Percentiles rank a stretch among this genome's conserved stretches.
phyloP scores from a whole-genome alignment of 1,140 invertebrate genomes.

The Tenebrio molitor region DNA sequence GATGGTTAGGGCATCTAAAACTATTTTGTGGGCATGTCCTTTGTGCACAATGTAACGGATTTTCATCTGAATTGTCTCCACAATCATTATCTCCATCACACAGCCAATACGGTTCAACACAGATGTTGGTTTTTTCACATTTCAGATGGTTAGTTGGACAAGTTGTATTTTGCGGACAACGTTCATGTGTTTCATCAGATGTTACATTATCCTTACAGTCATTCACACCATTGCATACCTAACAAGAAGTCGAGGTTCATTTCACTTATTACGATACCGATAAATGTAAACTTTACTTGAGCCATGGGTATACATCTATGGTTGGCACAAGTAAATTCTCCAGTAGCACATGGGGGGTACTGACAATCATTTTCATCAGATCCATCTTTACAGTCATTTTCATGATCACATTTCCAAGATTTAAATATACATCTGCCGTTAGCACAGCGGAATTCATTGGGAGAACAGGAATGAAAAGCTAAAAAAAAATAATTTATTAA shows the following conservation, averaged over 20 bases:
- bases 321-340: constrained; percentile 95
- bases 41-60: constrained; percentile 89
- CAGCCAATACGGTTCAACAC: constrained; percentile 95
- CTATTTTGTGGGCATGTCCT: constrained; percentile 92
- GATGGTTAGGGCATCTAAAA: constrained; percentile 88
- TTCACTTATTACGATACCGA: too few species aligned
- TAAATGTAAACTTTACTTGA: constrained; percentile 69
- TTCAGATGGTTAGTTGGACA: constrained; percentile 90
- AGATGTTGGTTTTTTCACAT: constrained; percentile 94
- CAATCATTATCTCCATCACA: constrained; percentile 96
- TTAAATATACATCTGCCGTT: constrained; percentile 96
- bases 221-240: constrained; percentile 94
- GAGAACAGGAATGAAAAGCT: constrained; percentile 93
- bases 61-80: constrained; percentile 96
- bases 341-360: constrained; percentile 90
- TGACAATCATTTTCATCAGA: constrained; percentile 94
- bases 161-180: constrained; percentile 88
- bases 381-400: constrained; percentile 95
- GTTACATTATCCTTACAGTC: constrained; percentile 95
- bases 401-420: constrained; percentile 95
- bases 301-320: constrained; percentile 88
- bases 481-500: constrained; percentile 59
- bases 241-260: constrained; percentile 17
- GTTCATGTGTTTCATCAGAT: constrained; percentile 90
- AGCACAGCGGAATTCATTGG: constrained; percentile 93